Conservation (phyloP, 2,888 invertebrate species). For the Eristalinus sepulchralis region DNA sequence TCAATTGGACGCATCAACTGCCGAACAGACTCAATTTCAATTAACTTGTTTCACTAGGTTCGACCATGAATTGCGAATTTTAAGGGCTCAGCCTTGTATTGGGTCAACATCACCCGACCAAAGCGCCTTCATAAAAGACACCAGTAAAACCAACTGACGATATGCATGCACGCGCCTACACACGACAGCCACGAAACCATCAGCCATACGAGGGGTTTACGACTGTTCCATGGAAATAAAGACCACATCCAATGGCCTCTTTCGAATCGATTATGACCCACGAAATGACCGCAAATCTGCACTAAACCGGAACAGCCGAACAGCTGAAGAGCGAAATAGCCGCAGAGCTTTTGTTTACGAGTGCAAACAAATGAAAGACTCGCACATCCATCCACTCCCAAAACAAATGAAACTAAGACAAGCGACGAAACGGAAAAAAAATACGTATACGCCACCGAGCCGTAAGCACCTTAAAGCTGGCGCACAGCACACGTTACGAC, state of each 20-base stretch:
- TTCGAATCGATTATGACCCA: not conserved
- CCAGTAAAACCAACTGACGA: not conserved
- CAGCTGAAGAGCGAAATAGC: not conserved
- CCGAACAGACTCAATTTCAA: not conserved
- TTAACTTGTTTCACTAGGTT: not conserved
- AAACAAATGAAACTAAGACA: not conserved
- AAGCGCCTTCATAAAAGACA: not conserved
- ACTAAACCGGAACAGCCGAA: not conserved
- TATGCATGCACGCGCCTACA: not conserved
- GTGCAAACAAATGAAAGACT: not conserved
- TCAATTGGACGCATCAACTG: no score
- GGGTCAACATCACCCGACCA: not conserved
- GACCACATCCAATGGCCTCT: not conserved
- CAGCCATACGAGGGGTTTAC: not conserved
- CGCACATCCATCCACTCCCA: not conserved
- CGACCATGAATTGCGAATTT: not conserved
- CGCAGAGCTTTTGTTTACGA: not conserved
- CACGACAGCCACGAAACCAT: not conserved
- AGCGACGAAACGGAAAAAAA: not conserved
- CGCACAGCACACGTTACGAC: not conserved
- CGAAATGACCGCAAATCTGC: not conserved
- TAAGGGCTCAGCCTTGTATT: not conserved
- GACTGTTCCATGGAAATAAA: not conserved
- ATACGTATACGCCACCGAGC: not conserved
- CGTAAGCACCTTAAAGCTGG: not conserved